Percentiles rank a stretch among this genome's conserved stretches.
phyloP scores from a whole-genome alignment of 2,113 vertebrate species.

The Tichodroma muraria region DNA sequence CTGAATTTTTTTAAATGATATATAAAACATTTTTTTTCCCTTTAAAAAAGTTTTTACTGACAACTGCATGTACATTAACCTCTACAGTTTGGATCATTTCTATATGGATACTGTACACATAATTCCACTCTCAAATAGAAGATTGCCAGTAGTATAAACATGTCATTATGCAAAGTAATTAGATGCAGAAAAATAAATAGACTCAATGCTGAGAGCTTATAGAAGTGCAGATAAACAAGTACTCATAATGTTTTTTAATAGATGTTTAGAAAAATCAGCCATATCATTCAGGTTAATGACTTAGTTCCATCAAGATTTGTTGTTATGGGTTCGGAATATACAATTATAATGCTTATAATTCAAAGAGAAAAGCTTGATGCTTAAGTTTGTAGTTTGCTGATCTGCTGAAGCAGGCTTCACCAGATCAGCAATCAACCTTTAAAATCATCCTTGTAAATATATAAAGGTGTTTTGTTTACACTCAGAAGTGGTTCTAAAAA shows the following conservation, averaged over 20 bases:
- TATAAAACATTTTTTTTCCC: background rate
- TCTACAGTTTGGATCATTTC: background rate
- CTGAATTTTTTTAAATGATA: background rate
- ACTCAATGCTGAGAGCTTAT: constrained; percentile 11
- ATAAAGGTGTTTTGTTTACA: background rate
- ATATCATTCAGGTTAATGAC: constrained; percentile 53
- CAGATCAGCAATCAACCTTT: background rate
- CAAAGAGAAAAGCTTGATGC: background rate
- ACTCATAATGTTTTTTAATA: constrained; percentile 37
- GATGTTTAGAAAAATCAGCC: constrained; percentile 37
- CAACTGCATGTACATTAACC: background rate
- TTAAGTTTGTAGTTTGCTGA: background rate
- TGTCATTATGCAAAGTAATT: constrained; percentile 57
- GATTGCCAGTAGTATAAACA: constrained; percentile 50
- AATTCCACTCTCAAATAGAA: constrained; percentile 16
- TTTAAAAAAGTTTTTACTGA: background rate
- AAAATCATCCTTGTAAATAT: background rate
- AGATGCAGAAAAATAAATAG: constrained; percentile 51
- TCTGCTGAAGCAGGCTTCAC: background rate
- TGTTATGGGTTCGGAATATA: background rate
- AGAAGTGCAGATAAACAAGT: constrained; percentile 35
- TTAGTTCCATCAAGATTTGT: constrained; percentile 16
- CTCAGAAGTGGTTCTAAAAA: background rate
- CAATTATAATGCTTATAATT: constrained; percentile 13
- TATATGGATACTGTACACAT: background rate